Percentiles rank a stretch among this genome's conserved stretches.
phyloP scores from a whole-genome alignment of 2,113 vertebrate species.

The Peromyscus californicus region DNA sequence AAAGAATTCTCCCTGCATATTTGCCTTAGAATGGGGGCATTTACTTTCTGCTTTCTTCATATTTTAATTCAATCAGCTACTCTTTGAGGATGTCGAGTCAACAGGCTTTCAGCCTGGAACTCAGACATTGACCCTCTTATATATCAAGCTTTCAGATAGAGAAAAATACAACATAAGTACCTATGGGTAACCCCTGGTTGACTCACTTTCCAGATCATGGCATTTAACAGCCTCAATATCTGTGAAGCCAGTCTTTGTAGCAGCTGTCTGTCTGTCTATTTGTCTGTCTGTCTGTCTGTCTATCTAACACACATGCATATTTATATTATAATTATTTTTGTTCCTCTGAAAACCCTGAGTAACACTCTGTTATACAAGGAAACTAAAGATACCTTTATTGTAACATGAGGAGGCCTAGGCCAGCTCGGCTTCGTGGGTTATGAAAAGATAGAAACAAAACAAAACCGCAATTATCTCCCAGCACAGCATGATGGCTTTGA shows the following conservation, averaged over 20 bases:
- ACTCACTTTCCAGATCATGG: not conserved
- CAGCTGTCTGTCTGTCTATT: not conserved
- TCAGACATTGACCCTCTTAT: not conserved
- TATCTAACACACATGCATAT: not conserved
- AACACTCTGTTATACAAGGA: not conserved
- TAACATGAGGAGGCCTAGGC: not conserved
- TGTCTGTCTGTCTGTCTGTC: not conserved
- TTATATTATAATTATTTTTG: not conserved
- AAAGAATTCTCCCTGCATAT: not conserved
- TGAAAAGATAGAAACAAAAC: not conserved
- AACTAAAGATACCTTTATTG: not conserved
- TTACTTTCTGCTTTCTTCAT: not conserved
- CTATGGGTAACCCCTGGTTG: not conserved
- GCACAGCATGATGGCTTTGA: constrained; percentile 15
- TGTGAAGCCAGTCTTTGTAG: not conserved
- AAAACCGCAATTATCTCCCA: constrained; percentile 27
- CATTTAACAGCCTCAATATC: not conserved
- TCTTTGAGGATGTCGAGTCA: not conserved
- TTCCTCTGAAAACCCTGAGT: not conserved
- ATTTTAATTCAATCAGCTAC: not conserved
- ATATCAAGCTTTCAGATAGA: not conserved
- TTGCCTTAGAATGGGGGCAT: not conserved
- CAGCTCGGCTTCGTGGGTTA: not conserved
- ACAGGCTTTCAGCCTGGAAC: not conserved
- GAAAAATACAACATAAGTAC: not conserved